Evolutionary conservation across 2,797 vertebrate species (phyloP).

Genomic region (Spheniscus humboldti): DNA sequence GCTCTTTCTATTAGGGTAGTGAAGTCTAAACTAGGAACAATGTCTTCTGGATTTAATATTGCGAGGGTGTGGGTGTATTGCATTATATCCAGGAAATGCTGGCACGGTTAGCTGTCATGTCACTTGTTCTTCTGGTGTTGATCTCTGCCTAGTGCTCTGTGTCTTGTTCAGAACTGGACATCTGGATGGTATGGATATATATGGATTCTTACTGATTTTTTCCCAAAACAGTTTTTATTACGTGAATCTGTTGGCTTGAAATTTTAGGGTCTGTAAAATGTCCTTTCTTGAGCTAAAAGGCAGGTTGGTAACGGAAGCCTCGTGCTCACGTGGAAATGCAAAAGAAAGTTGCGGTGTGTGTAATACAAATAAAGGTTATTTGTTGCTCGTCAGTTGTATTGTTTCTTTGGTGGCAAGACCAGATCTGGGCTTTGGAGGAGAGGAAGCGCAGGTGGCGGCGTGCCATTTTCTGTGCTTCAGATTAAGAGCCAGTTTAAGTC

Average conservation of each 20-base stretch:
- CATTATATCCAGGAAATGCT: not conserved
- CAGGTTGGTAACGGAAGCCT: not conserved
- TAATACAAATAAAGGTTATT: no score
- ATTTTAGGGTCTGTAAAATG: not conserved
- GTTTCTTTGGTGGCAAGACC: not conserved
- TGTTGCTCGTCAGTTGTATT: fast-evolving
- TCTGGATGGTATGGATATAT: not conserved
- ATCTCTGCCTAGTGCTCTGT: not conserved
- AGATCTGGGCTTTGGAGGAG: not conserved
- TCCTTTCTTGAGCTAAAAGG: not conserved
- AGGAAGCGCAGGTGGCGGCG: not conserved
- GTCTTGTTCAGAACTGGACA: not conserved
- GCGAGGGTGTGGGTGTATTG: not conserved
- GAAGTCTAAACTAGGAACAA: not conserved
- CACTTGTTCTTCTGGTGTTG: not conserved
- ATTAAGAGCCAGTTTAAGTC: not conserved
- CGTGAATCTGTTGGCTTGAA: not conserved
- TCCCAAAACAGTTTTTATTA: not conserved
- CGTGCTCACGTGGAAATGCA: not conserved
- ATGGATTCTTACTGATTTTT: not conserved
- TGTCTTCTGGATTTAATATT: not conserved
- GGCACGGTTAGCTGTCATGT: not conserved
- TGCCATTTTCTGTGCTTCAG: not conserved
- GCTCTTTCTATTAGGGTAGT: not conserved
- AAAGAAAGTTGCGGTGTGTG: not conserved